Evolutionary conservation across 2,888 invertebrate species (phyloP).

Genomic region (Toxonevra muliebris): DNA sequence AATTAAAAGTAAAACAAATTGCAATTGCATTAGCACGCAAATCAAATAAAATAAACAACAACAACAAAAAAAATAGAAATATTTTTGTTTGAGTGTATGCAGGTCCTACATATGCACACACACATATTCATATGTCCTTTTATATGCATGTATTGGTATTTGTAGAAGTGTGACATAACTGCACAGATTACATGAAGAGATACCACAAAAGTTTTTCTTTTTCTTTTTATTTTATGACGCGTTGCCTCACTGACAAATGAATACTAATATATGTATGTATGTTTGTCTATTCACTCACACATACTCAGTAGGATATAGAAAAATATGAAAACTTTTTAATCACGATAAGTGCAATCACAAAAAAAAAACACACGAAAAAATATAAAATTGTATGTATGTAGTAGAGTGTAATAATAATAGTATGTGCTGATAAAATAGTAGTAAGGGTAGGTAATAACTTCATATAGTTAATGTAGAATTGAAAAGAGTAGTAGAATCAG

Average conservation of each 20-base stretch:
- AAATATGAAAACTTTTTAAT: constrained; percentile 27
- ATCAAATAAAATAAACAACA: too few relatives aligned
- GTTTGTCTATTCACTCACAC: not conserved
- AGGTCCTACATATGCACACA: too few relatives aligned
- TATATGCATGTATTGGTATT: not conserved
- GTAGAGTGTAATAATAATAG: not conserved
- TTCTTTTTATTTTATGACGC: not conserved
- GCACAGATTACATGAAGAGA: constrained; percentile 15
- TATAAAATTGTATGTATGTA: not conserved
- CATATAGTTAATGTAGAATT: not conserved
- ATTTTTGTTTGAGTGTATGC: too few relatives aligned
- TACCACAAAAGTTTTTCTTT: not conserved
- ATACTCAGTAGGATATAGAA: not conserved
- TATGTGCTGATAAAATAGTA: not conserved
- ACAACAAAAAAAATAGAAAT: too few relatives aligned
- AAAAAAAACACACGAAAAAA: constrained; percentile 13
- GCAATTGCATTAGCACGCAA: too few relatives aligned
- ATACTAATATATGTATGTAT: not conserved
- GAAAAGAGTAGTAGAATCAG: too few relatives aligned
- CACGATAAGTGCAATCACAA: constrained; percentile 26
- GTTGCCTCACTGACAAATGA: not conserved
- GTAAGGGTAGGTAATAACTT: not conserved
- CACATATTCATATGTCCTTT: too few relatives aligned
- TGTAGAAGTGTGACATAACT: constrained; percentile 12
- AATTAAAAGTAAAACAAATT: too few relatives aligned